Evolutionary conservation across 2,797 vertebrate species (phyloP).

Genomic region (Clarias pachynema): DNA sequence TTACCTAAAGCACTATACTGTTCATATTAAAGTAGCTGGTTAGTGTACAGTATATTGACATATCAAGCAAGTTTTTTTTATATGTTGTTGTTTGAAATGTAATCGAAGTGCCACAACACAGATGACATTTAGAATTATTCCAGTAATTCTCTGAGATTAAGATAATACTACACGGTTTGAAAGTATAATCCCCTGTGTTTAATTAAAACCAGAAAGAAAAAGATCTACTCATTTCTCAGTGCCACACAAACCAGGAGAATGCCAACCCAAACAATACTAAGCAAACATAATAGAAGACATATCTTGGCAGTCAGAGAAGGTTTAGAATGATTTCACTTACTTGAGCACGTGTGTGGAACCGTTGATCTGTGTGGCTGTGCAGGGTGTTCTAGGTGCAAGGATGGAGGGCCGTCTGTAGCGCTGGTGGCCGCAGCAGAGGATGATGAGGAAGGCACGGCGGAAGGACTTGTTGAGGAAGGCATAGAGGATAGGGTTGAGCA

Average conservation of each 20-base stretch:
- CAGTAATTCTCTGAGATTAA: background rate
- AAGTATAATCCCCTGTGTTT: constrained; percentile 10
- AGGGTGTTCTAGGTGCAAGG: constrained; percentile 81
- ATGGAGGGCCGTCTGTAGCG: constrained; percentile 89
- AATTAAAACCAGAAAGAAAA: constrained; percentile 18
- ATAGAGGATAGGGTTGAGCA: constrained; percentile 98
- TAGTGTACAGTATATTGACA: constrained; percentile 3
- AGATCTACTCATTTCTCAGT: background rate
- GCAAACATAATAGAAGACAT: background rate
- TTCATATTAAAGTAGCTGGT: constrained; percentile 14
- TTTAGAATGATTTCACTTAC: constrained; percentile 75
- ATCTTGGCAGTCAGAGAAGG: background rate
- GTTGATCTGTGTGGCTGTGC: constrained; percentile 92
- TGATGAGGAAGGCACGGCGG: constrained; percentile 98
- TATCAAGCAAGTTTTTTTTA: background rate
- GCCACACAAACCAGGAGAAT: background rate
- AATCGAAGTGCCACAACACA: background rate
- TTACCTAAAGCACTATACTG: background rate
- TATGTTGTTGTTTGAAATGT: background rate
- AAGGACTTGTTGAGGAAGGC: constrained; percentile 99
- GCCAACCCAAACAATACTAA: constrained; percentile 1
- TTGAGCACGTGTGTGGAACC: constrained; percentile 95
- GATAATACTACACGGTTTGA: background rate
- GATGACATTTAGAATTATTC: background rate
- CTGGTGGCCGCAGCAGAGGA: constrained; percentile 94